Conservation (phyloP, 2,113 vertebrate genomes). For the Chunga burmeisteri region DNA sequence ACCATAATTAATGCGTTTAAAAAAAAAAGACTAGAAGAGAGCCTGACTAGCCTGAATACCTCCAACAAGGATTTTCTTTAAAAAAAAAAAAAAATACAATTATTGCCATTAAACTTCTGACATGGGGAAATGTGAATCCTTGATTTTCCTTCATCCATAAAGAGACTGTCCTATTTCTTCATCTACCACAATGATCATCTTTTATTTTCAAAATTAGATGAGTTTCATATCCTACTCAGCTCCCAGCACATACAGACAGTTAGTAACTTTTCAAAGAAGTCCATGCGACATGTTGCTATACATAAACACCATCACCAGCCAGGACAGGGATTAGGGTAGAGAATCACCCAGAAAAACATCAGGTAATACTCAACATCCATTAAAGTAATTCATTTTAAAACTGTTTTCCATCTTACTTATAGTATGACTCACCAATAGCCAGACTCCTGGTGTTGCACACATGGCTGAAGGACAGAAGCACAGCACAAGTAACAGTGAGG, state of each 20-base stretch:
- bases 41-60: background rate
- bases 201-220: background rate
- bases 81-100: background rate
- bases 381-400: background rate
- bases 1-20: background rate
- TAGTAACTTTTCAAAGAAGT: background rate
- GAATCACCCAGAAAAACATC: background rate
- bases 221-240: background rate
- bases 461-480: background rate
- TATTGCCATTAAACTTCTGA: background rate
- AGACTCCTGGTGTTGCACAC: background rate
- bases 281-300: background rate
- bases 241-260: background rate
- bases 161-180: background rate
- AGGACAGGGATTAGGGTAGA: background rate
- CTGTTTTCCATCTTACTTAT: rapidly evolving
- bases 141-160: background rate
- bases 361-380: background rate
- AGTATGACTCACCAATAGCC: background rate
- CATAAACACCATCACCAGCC: background rate
- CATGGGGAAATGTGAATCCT: background rate
- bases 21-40: background rate
- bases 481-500: background rate
- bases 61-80: background rate
- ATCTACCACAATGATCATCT: background rate